Base-by-base conservation (phyloP, 2,797 vertebrate genomes). In the Zalophus californianus region DNA sequence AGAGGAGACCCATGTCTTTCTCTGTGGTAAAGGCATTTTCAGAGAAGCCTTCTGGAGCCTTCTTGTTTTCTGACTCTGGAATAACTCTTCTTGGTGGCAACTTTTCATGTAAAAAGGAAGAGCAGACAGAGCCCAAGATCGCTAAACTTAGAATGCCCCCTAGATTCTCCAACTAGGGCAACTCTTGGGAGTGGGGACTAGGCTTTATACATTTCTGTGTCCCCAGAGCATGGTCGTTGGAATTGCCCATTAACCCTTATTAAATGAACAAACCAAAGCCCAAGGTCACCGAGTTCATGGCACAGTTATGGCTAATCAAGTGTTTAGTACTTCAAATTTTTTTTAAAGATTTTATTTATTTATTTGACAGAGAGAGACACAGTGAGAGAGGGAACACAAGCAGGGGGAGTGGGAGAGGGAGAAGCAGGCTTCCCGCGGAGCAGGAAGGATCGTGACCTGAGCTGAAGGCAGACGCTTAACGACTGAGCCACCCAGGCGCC, bases 181-280 rank as follows among this genome's bases (percentile, higher is more conserved):
- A 70, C 52, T 92, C 38, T 87, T 68, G 38, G 50, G 41, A 14
- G 23, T 66, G 32, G 58, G 25, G 14, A 95, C 29, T 50, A 23
- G 58, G 56, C 50, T 29, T 77, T 56, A 62, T 9, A 66, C 48
- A 88, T 56, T 91, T 75, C n/a, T 48, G 29, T 77, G 41, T 91
- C 50, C 68, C 13, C n/a, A 94, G 92, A 83, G 41, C 29, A 20
- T 20, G 58, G n/a, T 56, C 32, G 23, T 97, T 96, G 50, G 27
- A 83, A 56, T 44, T 64, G 14, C 56, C 91, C 52, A 78, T 84
- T 86, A 87, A 96, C 35, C 86, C 72, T 72, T 89, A 41, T 91
- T 44, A 77, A 79, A 82, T 70, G 72, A 80, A 77, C 3, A 15
- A 84, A 80, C 32, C 58, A 77, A 50, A 48, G 27, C 27, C 44